A percentile compares a stretch with the other conserved stretches of the same genome.
phyloP scores from a whole-genome alignment of 2,113 vertebrate genomes.

The Pachypanchax playfairii region DNA sequence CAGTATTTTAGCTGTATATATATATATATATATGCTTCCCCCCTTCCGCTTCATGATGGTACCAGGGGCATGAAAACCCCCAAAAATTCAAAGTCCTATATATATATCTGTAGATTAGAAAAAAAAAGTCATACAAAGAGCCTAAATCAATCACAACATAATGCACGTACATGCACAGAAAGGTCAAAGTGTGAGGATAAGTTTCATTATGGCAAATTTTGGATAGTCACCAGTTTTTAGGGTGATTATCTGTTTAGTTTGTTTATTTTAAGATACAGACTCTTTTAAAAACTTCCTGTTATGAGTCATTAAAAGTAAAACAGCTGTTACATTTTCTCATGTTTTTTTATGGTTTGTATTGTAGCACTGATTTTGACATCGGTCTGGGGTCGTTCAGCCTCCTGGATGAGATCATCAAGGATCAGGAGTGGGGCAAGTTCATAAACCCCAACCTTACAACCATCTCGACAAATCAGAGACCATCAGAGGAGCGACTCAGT shows the following conservation, averaged over 20 bases:
- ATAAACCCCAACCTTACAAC: constrained; percentile 36
- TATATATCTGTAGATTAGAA: too few species aligned
- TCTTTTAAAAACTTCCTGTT: neutral
- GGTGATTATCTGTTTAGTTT: too few species aligned
- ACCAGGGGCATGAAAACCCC: too few species aligned
- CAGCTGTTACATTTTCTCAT: constrained; percentile 3
- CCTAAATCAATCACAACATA: neutral
- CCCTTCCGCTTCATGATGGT: too few species aligned
- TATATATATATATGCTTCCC: too few species aligned
- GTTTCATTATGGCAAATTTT: too few species aligned
- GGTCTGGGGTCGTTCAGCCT: constrained; percentile 75
- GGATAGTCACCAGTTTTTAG: too few species aligned
- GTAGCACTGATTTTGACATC: constrained; percentile 58
- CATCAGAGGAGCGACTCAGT: constrained; percentile 10
- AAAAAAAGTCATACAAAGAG: neutral
- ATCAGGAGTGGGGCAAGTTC: constrained; percentile 77
- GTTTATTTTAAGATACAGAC: neutral
- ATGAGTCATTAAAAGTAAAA: neutral
- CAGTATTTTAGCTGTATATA: too few species aligned
- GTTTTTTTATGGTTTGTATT: constrained; percentile 39
- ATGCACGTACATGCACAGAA: too few species aligned
- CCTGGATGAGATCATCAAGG: constrained; percentile 77
- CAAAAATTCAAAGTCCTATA: too few species aligned
- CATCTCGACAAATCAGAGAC: constrained; percentile 25
- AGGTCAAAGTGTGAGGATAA: too few species aligned